Base-by-base conservation (phyloP, 2,113 vertebrate genomes). In the Thalassoma bifasciatum region DNA sequence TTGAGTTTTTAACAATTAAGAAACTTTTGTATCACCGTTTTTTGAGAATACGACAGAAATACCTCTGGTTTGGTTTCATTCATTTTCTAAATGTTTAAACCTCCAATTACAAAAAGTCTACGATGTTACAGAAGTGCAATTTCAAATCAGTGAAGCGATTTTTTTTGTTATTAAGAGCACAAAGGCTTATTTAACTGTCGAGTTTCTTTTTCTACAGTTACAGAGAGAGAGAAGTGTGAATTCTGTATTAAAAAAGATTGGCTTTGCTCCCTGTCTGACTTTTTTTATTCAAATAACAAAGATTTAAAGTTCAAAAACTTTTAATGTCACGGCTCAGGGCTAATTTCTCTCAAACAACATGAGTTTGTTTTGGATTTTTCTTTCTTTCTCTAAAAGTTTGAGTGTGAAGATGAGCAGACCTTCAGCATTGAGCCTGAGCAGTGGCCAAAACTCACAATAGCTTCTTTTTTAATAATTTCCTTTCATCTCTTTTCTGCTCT, bases 401-500 rank as follows among this genome's bases (percentile, higher is more conserved):
- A 44, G 66, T 36, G 36, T 77, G 66, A 78, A 72, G 54, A 71
- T 56, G 11, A 47, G 8, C 68, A 38, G 50, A 74, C n/a, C n/a
- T n/a, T n/a, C n/a, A n/a, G n/a, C n/a, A n/a, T n/a, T n/a, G n/a
- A n/a, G n/a, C n/a, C n/a, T 56, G 11, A 47, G 8, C 68, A 38
- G 50, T 72, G 77, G 38, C 59, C 63, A 57, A 34, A 72, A 34
- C 62, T n/a, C 72, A 79, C 70, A 71, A 54, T 34, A 34, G 12
- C 21, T 8, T 21, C 46, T 52, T 67, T 75, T 80, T 73, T 42
- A 38, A 80, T 77, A 26, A 66, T 74, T 65, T 79, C 24, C 63
- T 66, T 87, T 88, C 51, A 84, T 66, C 46, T 49, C 17, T 34
- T 71, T 34, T 46, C 34, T 56, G 47, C 52, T 65, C 22, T 65